Conservation (phyloP, 64 coral and sea anemone species). For the Montipora capricornis region DNA sequence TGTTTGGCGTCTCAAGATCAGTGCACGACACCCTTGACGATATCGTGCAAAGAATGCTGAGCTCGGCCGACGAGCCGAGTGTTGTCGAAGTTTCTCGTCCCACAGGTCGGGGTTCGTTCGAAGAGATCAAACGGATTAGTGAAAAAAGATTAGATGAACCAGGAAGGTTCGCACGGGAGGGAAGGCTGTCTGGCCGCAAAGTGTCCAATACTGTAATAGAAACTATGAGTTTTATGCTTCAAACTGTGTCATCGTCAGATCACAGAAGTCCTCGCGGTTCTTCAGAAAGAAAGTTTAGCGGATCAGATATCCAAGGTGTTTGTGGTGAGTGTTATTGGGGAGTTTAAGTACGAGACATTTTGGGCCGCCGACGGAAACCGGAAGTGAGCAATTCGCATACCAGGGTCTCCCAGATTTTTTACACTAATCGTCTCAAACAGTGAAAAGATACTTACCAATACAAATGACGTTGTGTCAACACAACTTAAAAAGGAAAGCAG, state of each 20-base stretch:
- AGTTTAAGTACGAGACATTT: too few species aligned
- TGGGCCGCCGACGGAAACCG: too few species aligned
- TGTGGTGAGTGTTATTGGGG: not conserved
- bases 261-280: not conserved
- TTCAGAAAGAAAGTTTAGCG: not conserved
- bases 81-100: not conserved
- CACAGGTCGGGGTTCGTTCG: not conserved
- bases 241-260: slow-evolving; percentile 23
- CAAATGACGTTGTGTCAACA: too few species aligned
- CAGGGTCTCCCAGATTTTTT: too few species aligned
- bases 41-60: slow-evolving; percentile 31
- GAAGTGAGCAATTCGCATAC: too few species aligned
- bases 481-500: too few species aligned
- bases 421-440: too few species aligned
- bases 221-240: slow-evolving; percentile 26
- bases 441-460: too few species aligned
- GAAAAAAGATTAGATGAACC: not conserved
- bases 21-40: slow-evolving; percentile 38
- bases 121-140: not conserved
- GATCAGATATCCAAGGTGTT: not conserved
- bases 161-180: not conserved
- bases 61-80: not conserved
- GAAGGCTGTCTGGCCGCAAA: not conserved
- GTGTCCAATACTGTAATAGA: slow-evolving; percentile 21
- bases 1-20: slow-evolving; percentile 10